Evolutionary conservation across 2,797 vertebrate genomes (phyloP), one percentile per base, ranked within the genome.

Genomic region (Poecilia velifera): DNA sequence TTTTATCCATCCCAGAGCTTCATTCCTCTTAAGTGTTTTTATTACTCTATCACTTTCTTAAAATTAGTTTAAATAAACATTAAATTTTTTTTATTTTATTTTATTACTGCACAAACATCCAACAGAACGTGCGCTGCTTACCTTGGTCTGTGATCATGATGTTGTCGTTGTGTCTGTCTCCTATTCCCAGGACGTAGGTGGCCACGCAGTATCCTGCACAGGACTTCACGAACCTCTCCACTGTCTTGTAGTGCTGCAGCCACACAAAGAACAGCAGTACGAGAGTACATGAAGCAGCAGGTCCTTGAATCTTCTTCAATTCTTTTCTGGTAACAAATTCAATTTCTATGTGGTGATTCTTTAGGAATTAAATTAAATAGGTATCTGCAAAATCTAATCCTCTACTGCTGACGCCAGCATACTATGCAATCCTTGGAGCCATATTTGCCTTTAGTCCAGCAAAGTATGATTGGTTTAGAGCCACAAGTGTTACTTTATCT

Each of bases 121-220:
- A 2, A 62, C 14, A 34, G 34, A 39, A 36, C 34, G 76, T 47
- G 41, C 5, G 41, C 5, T 20, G 1, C 64, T 4, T 87, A 96
- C 96, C 96, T 86, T 96, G 88, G 41, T 95, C 92, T 49, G 95
- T 96, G 73, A 97, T 94, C 96, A 97, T 96, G 88, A 97, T 96
- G 93, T 97, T 97, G 92, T 97, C 96, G 57, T 96, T 96, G 90
- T 97, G 96, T 43, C 96, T 95, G 73, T 97, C 96, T 13, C 96
- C 96, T 73, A 97, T 96, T 1, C 96, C 96, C 78, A 97, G 77
- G 0, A 97, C 95, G 2, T 96, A 97, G 0, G 96, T 97, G 74
- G 96, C 96, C 73, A 96, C 95, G 6, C 96, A 97, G 83, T 97
- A 97, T 2, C 96, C 96, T 0, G 96, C 96, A 16, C 96, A 96